phyloP scores from a whole-genome alignment of 2,797 vertebrate species.

The Chaunax sp. region DNA sequence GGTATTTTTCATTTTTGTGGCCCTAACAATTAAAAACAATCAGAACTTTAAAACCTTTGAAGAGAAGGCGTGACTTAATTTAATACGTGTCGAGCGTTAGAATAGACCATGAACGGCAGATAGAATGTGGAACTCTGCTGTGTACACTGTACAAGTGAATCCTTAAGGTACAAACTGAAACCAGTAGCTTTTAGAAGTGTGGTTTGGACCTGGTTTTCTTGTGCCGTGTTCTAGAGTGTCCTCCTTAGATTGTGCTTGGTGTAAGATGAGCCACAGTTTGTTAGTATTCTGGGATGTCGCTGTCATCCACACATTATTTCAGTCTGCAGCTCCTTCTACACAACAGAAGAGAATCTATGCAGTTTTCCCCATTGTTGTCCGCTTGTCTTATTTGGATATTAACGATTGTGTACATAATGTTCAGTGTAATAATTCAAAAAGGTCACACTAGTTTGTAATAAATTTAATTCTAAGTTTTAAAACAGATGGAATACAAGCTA shows the following conservation, averaged over 20 bases:
- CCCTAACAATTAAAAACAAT: neutral
- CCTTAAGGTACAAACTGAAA: neutral
- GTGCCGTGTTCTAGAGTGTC: neutral
- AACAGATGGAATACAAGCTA: slow-evolving; percentile 79
- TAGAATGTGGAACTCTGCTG: neutral
- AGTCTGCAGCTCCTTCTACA: slow-evolving; percentile 26
- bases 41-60: neutral
- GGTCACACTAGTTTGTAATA: slow-evolving; percentile 77
- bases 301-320: neutral
- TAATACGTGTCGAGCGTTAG: no score
- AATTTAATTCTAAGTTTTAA: slow-evolving; percentile 66
- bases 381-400: slow-evolving; percentile 21
- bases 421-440: slow-evolving; percentile 57
- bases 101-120: neutral
- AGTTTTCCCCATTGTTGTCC: slow-evolving; percentile 49
- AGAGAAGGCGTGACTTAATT: neutral
- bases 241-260: neutral
- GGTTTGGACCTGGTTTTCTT: slow-evolving; percentile 6
- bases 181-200: neutral
- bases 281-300: neutral
- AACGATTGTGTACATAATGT: slow-evolving; percentile 44
- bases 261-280: neutral
- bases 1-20: neutral
- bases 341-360: slow-evolving; percentile 73
- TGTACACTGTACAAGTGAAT: neutral